Evolutionary conservation across 2,888 invertebrate genomes (phyloP).

Genomic region (Halocaridina rubra): DNA sequence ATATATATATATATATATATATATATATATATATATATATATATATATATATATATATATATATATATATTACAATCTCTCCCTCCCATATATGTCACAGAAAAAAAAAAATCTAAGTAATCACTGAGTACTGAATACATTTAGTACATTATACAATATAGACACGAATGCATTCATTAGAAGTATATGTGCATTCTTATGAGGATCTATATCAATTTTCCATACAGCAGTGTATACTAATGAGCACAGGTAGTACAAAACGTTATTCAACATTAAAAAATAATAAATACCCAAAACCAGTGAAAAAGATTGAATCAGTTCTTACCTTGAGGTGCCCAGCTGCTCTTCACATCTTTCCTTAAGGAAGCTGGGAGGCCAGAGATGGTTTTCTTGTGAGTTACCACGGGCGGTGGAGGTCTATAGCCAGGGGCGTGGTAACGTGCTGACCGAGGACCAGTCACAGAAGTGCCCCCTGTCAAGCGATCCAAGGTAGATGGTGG

Average conservation of each 20-base stretch:
- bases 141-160: no score
- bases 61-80: no score
- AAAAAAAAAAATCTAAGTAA: no score
- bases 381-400: slow-evolving; percentile 54
- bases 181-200: no score
- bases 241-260: background rate
- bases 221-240: background rate
- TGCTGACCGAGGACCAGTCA: slow-evolving; percentile 51
- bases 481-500: slow-evolving; percentile 40
- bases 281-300: background rate
- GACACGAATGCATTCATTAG: no score
- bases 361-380: slow-evolving; percentile 32
- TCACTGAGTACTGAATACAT: no score
- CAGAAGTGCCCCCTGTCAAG: background rate
- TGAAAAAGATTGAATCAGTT: background rate
- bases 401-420: slow-evolving; percentile 38
- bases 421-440: slow-evolving; percentile 62
- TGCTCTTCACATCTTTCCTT: slow-evolving; percentile 51
- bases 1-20: background rate
- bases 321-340: slow-evolving; percentile 60
- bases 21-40: background rate
- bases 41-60: background rate
- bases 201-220: background rate
- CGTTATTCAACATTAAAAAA: background rate
- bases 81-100: background rate